A percentile compares a stretch with the other conserved stretches of the same genome.
These are phyloP conservation scores for Heliconius charithonia DNA, from an alignment of 2,888 invertebrate genomes.

Conservation along the genomic window DNA sequence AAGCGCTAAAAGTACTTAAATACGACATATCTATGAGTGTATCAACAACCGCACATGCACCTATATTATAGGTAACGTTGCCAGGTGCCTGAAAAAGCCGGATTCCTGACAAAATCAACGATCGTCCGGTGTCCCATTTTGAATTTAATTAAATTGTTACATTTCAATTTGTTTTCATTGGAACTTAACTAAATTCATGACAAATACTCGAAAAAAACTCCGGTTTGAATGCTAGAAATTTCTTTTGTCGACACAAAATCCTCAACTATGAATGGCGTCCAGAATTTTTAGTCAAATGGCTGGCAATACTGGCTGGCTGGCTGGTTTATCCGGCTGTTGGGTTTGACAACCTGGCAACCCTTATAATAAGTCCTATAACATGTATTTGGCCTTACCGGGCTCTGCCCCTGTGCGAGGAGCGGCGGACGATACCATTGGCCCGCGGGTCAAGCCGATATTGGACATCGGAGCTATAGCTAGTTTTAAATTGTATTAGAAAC, in stretches of 20 bases:
- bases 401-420: slow-evolving; percentile 5
- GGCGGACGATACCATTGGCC: slow-evolving; percentile 19
- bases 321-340: neutral
- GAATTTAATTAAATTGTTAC: too few relatives aligned
- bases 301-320: neutral
- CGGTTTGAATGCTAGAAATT: neutral
- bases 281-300: neutral
- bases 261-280: neutral
- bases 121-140: too few relatives aligned
- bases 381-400: slow-evolving; percentile 9
- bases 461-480: slow-evolving; percentile 22
- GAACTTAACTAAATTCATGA: neutral
- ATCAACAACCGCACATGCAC: slow-evolving; percentile 17
- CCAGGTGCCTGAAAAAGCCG: neutral
- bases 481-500: slow-evolving; percentile 18
- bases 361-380: neutral
- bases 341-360: neutral
- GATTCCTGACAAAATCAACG: too few relatives aligned
- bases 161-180: neutral
- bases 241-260: neutral
- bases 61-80: slow-evolving; percentile 3
- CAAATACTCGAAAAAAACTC: too few relatives aligned
- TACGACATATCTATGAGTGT: neutral
- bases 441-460: slow-evolving; percentile 13
- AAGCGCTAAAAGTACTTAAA: neutral